Percentiles rank a stretch among this genome's conserved stretches.
These are phyloP conservation scores for Tenebrio molitor DNA, from an alignment of 1,140 invertebrate species.

Conservation along the genomic window DNA sequence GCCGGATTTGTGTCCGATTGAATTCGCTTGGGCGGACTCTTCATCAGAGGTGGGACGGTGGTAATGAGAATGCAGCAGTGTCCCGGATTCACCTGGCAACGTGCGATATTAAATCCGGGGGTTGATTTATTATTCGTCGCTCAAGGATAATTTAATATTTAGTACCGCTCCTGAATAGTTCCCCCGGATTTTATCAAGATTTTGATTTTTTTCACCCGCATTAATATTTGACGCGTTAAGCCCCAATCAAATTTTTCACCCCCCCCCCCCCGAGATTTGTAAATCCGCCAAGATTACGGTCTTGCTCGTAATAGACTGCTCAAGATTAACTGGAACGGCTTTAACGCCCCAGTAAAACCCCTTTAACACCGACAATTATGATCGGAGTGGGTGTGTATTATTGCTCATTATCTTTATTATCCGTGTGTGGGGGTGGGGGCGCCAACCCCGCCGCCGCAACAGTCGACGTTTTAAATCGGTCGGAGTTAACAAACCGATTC, in stretches of 20 bases:
- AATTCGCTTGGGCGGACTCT: too few species aligned
- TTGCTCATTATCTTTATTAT: slow-evolving; percentile 19
- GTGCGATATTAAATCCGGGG: too few species aligned
- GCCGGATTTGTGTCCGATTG: too few species aligned
- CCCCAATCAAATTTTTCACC: neutral
- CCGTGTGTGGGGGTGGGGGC: neutral
- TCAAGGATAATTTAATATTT: too few species aligned
- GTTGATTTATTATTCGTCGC: too few species aligned
- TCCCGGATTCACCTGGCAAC: too few species aligned
- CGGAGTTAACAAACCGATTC: slow-evolving; percentile 27
- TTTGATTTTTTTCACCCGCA: slow-evolving; percentile 1
- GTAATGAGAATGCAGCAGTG: too few species aligned
- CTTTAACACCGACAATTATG: slow-evolving; percentile 33
- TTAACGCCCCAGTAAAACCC: slow-evolving; percentile 18
- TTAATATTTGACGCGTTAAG: neutral
- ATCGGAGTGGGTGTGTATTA: slow-evolving; percentile 14
- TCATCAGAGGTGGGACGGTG: too few species aligned
- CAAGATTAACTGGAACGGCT: slow-evolving; percentile 19
- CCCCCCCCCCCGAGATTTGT: neutral
- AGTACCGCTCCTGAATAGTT: too few species aligned
- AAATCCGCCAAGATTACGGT: neutral
- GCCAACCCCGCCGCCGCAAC: neutral
- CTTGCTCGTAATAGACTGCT: neutral
- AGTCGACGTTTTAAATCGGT: neutral
- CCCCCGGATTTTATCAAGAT: too few species aligned